phyloP scores from a whole-genome alignment of 2,888 invertebrate genomes.

The Lamproptera curius region DNA sequence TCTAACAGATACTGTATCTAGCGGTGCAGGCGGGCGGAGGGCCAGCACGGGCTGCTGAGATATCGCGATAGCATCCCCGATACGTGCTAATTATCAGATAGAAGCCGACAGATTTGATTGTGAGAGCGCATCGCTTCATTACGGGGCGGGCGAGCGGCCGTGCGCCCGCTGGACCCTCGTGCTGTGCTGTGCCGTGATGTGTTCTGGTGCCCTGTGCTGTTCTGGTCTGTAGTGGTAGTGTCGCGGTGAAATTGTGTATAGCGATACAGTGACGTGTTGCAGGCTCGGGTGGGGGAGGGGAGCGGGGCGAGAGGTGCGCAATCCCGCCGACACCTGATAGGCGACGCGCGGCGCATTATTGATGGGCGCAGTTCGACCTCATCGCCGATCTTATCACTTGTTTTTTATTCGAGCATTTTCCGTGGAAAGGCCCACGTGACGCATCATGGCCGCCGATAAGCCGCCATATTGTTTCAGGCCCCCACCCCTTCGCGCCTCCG shows the following conservation, averaged over 20 bases:
- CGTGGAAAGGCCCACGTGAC: constrained; percentile 64
- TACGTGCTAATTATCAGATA: constrained; percentile 72
- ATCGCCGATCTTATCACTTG: constrained; percentile 67
- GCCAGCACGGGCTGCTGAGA: constrained; percentile 39
- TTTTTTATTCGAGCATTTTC: constrained; percentile 68
- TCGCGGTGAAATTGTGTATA: constrained; percentile 5
- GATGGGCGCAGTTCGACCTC: constrained; percentile 66
- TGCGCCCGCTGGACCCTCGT: constrained; percentile 17
- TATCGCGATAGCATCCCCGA: constrained; percentile 66
- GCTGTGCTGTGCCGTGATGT: neutral
- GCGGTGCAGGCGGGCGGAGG: constrained; percentile 35
- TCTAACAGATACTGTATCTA: constrained; percentile 66
- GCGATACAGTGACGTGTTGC: constrained; percentile 14
- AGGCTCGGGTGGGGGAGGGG: constrained; percentile 13
- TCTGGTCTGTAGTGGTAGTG: too few species aligned
- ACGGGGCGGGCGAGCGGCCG: constrained; percentile 22
- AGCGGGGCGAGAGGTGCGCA: constrained; percentile 12
- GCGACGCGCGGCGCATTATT: constrained; percentile 53
- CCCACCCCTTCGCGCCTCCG: constrained; percentile 22
- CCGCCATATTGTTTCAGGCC: constrained; percentile 67
- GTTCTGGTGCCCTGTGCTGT: constrained; percentile 4
- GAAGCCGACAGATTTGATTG: constrained; percentile 67
- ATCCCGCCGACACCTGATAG: neutral
- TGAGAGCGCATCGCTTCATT: constrained; percentile 51
- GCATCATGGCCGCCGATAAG: constrained; percentile 49